phyloP scores from a whole-genome alignment of 2,888 invertebrate genomes.

The Pogonocherus hispidulus region DNA sequence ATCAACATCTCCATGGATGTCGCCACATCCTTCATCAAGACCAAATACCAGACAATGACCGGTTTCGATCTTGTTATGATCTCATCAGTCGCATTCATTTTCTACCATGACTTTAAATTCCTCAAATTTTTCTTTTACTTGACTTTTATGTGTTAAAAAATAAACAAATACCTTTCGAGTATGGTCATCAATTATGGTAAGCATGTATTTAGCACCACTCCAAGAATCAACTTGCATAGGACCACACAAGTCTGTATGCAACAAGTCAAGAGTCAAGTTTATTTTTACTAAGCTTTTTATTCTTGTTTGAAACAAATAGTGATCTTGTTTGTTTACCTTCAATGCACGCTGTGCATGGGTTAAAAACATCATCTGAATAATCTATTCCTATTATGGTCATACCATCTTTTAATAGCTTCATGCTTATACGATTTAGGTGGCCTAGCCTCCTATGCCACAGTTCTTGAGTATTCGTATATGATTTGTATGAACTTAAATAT shows the following conservation, averaged over 20 bases:
- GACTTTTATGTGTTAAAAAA: not conserved
- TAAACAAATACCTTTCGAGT: conserved; percentile 2
- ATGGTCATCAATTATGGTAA: conserved; percentile 3
- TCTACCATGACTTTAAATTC: not conserved
- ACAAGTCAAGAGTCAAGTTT: not conserved
- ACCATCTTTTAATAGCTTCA: conserved; percentile 42
- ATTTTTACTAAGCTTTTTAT: not conserved
- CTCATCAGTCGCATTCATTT: conserved; percentile 19
- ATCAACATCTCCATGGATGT: no score
- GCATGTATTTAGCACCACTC: conserved; percentile 14
- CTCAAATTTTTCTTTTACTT: conserved; percentile 10
- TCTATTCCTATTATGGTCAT: conserved; percentile 42
- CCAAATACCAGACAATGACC: not conserved
- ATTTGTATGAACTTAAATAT: not conserved
- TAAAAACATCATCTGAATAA: conserved; percentile 22
- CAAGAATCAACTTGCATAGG: conserved; percentile 35
- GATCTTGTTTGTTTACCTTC: conserved; percentile 8
- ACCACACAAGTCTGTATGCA: conserved; percentile 40
- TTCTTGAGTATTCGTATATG: not conserved
- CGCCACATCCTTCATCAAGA: no score
- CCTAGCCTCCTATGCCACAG: conserved; percentile 42
- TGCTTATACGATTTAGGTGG: conserved; percentile 43
- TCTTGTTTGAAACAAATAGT: not conserved
- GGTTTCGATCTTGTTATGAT: conserved; percentile 3
- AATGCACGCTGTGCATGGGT: not conserved